phyloP scores from a whole-genome alignment of 1,140 invertebrate species.

The Drosophila santomea region DNA sequence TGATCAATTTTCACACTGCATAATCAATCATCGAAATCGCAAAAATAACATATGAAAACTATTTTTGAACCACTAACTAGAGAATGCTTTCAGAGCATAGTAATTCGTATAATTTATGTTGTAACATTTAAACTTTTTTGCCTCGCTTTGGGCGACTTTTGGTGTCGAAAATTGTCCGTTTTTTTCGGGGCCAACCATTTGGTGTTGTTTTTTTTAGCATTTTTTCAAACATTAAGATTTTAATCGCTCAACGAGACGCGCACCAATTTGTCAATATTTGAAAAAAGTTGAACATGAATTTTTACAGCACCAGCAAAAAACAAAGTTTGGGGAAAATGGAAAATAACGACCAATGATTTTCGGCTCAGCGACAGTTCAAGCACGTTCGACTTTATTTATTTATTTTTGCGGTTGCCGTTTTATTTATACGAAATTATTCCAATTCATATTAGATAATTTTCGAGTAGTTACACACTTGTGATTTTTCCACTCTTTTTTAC shows the following conservation, averaged over 20 bases:
- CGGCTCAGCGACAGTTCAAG: constrained; percentile 72
- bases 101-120: constrained; percentile 48
- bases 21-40: constrained; percentile 71
- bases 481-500: constrained; percentile 23
- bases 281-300: constrained; percentile 42
- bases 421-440: constrained; percentile 23
- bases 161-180: constrained; percentile 24
- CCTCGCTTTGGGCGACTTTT: constrained; percentile 27
- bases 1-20: constrained; percentile 67
- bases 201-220: constrained; percentile 24
- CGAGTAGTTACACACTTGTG: constrained; percentile 47
- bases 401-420: constrained; percentile 8
- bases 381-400: constrained; percentile 42
- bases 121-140: constrained; percentile 62
- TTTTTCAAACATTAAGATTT: constrained; percentile 60
- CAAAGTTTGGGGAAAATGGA: constrained; percentile 22
- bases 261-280: constrained; percentile 76
- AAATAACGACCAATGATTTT: constrained; percentile 61
- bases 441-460: constrained; percentile 33
- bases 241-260: constrained; percentile 54
- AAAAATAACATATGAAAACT: constrained; percentile 51
- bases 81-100: constrained; percentile 61
- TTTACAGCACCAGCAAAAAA: constrained; percentile 37
- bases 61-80: constrained; percentile 66
- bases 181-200: constrained; percentile 26